Evolutionary conservation across 2,888 invertebrate species (phyloP), one percentile per base, ranked within the genome.

Genomic region (Lydus trimaculatus): DNA sequence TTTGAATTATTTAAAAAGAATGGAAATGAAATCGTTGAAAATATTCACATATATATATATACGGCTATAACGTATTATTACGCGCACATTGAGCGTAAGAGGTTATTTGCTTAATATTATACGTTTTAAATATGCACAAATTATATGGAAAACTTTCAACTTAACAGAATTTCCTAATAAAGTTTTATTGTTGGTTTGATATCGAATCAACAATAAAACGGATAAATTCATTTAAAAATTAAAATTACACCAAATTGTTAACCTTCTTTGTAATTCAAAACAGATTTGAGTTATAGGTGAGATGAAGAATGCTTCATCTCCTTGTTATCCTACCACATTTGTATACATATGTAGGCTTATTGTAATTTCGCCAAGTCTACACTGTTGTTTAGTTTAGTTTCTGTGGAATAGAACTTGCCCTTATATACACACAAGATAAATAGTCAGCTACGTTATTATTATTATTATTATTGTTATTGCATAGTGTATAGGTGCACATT

Each of bases 391-490:
- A n/a, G n/a, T n/a, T 76, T 73, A 73, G 73, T 70, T 75, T 74
- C 66, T 5, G 5, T 43, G 68, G 70, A 72, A 65, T 75, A 73
- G 76, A 73, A 77, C 72, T 75, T 75, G 75, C 72, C 76, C 78
- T 76, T 76, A 77, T 73, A 73, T 73, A 73, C 70, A 74, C 69
- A 72, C 70, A 82, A 82, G 81, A 81, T 81, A 82, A 82, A 82
- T 81, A 82, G 78, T 79, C 76, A 72, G 78, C 73, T 76, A 77
- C 75, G 80, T 80, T 82, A 81, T 80, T 81, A n/a, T n/a, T n/a
- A n/a, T n/a, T n/a, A n/a, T n/a, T n/a, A n/a, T n/a, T n/a, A n/a
- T n/a, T n/a, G n/a, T n/a, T n/a, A 80, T 82, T 82, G 80, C 80
- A 79, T 74, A 77, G 76, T 56, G 25, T 78, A 76, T 80, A 81